Conservation (phyloP, 2,113 vertebrate genomes). For the Jaculus jaculus region DNA sequence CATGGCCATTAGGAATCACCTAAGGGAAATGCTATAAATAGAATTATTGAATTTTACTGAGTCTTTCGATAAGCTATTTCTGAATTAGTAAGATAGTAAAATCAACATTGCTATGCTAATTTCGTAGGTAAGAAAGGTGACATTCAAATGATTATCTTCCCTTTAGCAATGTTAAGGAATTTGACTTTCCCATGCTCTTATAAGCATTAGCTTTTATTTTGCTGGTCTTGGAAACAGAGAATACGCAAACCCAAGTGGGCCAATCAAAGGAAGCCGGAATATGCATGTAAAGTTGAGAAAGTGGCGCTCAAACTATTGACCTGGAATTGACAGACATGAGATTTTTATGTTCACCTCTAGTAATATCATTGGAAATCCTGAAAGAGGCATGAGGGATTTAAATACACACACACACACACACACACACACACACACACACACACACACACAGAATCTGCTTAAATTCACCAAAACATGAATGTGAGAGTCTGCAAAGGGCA, state of each 20-base stretch:
- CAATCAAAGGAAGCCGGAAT: slow-evolving; percentile 33
- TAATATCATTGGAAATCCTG: slow-evolving; percentile 39
- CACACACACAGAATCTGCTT: neutral
- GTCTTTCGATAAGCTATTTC: slow-evolving; percentile 10
- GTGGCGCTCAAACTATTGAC: neutral
- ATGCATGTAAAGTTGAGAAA: neutral
- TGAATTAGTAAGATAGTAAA: neutral
- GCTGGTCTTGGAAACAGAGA: slow-evolving; percentile 22
- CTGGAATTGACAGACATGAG: neutral
- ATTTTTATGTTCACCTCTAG: slow-evolving; percentile 21
- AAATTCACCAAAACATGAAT: slow-evolving; percentile 15
- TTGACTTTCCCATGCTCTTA: neutral
- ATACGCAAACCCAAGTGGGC: neutral
- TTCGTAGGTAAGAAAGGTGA: slow-evolving; percentile 39
- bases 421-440: no score
- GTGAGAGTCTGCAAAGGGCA: neutral
- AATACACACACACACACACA: no score
- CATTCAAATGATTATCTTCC: neutral
- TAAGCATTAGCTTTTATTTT: slow-evolving; percentile 33
- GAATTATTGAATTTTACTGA: slow-evolving; percentile 16
- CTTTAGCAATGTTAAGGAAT: slow-evolving; percentile 17
- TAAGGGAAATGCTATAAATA: neutral
- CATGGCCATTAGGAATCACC: neutral
- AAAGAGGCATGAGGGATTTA: neutral
- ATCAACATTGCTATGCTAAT: neutral